phyloP scores from a whole-genome alignment of 2,113 vertebrate species.

The Bujurquina vittata region DNA sequence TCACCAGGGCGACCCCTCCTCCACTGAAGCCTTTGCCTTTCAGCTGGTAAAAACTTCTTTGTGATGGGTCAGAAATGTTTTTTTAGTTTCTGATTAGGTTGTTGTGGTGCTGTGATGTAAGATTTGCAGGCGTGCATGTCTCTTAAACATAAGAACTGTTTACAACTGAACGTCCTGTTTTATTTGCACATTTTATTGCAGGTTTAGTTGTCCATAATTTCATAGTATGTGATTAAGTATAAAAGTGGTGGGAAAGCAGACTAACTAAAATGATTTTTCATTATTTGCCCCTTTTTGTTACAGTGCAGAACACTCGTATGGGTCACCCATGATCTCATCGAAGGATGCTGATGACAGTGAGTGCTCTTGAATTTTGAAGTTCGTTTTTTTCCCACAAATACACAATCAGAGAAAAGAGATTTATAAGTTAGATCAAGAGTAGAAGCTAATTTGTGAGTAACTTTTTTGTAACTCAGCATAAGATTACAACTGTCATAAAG shows the following conservation, averaged over 20 bases:
- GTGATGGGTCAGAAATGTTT: background rate
- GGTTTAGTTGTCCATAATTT: background rate
- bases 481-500: background rate
- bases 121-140: background rate
- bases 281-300: background rate
- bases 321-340: constrained; percentile 26
- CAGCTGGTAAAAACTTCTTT: constrained; percentile 47
- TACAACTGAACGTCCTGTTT: background rate
- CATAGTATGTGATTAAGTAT: background rate
- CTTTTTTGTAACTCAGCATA: background rate
- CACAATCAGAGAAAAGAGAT: background rate
- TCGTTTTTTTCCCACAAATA: background rate
- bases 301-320: constrained; percentile 74
- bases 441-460: background rate
- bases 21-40: constrained; percentile 21
- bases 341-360: constrained; percentile 46
- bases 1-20: background rate
- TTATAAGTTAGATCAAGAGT: background rate
- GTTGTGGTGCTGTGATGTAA: background rate
- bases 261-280: background rate
- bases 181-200: background rate
- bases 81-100: background rate
- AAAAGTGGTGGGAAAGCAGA: background rate
- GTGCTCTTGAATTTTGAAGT: background rate
- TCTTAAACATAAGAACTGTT: background rate